Conservation (phyloP, 2,797 vertebrate species). For the Malacoctenus gilli region DNA sequence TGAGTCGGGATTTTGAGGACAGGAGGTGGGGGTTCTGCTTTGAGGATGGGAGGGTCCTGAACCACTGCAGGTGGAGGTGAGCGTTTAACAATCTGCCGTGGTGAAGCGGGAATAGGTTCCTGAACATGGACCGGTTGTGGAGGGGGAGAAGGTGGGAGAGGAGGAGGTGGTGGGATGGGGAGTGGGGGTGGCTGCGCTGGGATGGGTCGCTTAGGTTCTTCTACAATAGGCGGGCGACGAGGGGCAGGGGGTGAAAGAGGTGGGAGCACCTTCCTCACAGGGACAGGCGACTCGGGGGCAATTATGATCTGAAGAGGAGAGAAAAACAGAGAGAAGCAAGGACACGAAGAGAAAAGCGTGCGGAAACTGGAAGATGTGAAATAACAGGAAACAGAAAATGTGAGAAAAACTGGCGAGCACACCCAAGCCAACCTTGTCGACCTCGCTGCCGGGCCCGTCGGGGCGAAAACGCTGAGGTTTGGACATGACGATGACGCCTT, state of each 20-base stretch:
- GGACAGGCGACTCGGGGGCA: conserved; percentile 84
- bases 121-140: conserved; percentile 45
- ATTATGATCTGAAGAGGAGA: conserved; percentile 82
- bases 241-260: conserved; percentile 56
- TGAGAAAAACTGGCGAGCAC: conserved; percentile 23
- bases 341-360: conserved; percentile 47
- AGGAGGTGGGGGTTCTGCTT: conserved; percentile 59
- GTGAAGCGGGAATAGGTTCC: conserved; percentile 50
- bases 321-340: conserved; percentile 27
- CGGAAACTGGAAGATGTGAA: conserved; percentile 22
- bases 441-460: conserved; percentile 77
- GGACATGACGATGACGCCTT: conserved; percentile 88
- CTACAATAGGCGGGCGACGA: conserved; percentile 50
- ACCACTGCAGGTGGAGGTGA: conserved; percentile 58
- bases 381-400: conserved; percentile 5
- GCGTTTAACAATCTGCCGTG: conserved; percentile 50
- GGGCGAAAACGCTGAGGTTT: conserved; percentile 82
- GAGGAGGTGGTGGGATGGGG: conserved; percentile 59
- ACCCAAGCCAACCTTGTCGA: conserved; percentile 89
- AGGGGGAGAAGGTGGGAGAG: conserved; percentile 47
- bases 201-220: conserved; percentile 77
- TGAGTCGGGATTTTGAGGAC: conserved; percentile 52
- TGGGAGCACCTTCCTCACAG: conserved; percentile 80
- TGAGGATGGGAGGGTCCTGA: conserved; percentile 52
- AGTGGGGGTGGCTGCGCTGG: conserved; percentile 59